Evolutionary conservation across 2,888 invertebrate species (phyloP).

Genomic region (Plagodis pulveraria): DNA sequence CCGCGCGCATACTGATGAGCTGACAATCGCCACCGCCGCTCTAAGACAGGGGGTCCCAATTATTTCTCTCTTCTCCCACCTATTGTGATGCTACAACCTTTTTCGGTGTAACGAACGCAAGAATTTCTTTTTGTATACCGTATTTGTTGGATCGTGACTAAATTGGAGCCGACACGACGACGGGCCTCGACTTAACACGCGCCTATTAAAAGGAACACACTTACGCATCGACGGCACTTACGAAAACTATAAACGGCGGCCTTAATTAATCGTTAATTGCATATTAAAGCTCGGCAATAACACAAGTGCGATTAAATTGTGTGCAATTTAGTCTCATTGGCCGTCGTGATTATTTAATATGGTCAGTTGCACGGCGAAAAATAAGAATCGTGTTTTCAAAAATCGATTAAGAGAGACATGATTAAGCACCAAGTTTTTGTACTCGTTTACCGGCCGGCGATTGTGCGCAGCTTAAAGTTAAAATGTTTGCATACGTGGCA

Average conservation of each 20-base stretch:
- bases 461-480: constrained; percentile 58
- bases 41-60: constrained; percentile 58
- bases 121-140: constrained; percentile 36
- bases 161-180: constrained; percentile 29
- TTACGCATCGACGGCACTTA: constrained; percentile 31
- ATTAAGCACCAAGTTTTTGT: constrained; percentile 70
- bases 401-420: constrained; percentile 79
- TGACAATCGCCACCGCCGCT: constrained; percentile 34
- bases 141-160: constrained; percentile 35
- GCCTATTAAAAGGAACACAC: constrained; percentile 38
- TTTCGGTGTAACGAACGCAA: constrained; percentile 43
- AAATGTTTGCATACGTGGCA: constrained; percentile 72
- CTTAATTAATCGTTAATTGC: constrained; percentile 55
- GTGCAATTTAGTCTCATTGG: constrained; percentile 69
- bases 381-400: constrained; percentile 71
- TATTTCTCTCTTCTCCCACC: constrained; percentile 56
- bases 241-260: constrained; percentile 40
- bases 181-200: constrained; percentile 17
- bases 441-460: constrained; percentile 46
- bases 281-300: constrained; percentile 49
- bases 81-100: constrained; percentile 48
- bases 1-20: constrained; percentile 69
- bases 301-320: constrained; percentile 55
- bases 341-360: constrained; percentile 67
- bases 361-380: constrained; percentile 63